Base-by-base conservation (phyloP, 2,888 invertebrate species). In the Heliconius erato region DNA sequence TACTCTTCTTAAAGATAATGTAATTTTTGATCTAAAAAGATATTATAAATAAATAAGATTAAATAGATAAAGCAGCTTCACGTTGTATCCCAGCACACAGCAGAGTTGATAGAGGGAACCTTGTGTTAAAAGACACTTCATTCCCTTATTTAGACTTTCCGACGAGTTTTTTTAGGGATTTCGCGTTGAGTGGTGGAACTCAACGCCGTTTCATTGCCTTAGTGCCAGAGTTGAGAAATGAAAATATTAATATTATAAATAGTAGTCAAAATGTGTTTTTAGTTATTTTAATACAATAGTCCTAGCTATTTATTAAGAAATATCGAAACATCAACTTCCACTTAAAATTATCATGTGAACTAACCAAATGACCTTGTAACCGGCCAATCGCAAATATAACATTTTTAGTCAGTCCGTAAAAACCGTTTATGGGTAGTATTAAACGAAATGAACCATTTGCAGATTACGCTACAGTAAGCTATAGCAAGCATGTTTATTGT, bases 341-440 rank as follows among this genome's bases (percentile, higher is more conserved):
- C 16, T 54, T 40, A 23, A 26, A 79, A 69, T 79, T 67, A 68
- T 82, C 68, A 23, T 69, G 44, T n/a, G 65, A 35, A 79, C 59
- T 72, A 72, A 79, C 49, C 68, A 72, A 74, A 63, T 49, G 59
- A 74, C 79, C 79, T 77, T 77, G 72, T 80, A 80, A 74, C 77
- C 65, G 82, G 77, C 72, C 82, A 78, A 28, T 72, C 72, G 77
- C 82, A 80, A 80, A 83, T 79, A 82, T 78, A 78, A 80, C 77
- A 71, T 83, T 83, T 80, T 79, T 74, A 78, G 79, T 69, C 78
- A 68, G 40, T 77, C 49, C 49, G 77, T 84, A 78, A 84, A 83
- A 83, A 82, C 81, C 49, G 35, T 82, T 82, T 80, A 82, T 82
- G 74, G 71, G 82, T 78, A 65, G 80, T 80, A 82, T 80, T 81